Base-by-base conservation (phyloP, 2,113 vertebrate genomes). In the Saccopteryx leptura region DNA sequence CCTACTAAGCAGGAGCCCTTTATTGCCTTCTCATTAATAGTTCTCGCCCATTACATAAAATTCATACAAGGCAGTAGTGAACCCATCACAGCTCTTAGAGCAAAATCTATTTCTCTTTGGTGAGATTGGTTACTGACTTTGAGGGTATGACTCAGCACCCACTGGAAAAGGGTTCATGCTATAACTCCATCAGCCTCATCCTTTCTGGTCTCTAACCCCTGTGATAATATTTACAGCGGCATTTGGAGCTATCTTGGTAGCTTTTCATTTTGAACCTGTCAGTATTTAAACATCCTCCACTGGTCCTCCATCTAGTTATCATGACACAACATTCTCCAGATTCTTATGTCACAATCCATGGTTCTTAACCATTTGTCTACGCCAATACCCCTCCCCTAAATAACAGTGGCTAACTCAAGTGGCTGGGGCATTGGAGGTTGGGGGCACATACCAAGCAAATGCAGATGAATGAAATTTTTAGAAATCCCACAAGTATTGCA, bases 51-150 rank as follows among this genome's bases (percentile, higher is more conserved):
- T 88, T n/a, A 76, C 21, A 8, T 11, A 76, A 80, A 66, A 65
- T 91, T 95, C n/a, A 1, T 58, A 65, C 89, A 83, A 95, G 54
- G 72, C 33, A 85, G 87, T 21, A 31, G 78, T 48, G 48, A 91
- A 65, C 14, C 23, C 69, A 90, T 66, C 12, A 21, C 9, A 39
- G 65, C 65, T 95, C 95, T 87, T 88, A 69, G 61, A 85, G 65
- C 33, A 85, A 90, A 92, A 88, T 71, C 71, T 56, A 81, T 65
- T 9, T 86, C 39, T 82, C 88, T 72, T 95, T 65, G 78, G 91
- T 65, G 52, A 87, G 72, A 90, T 94, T 72, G 87, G 92, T 95
- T 92, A 92, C 58, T 93, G 76, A 84, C 69, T 76, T 63, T 83
- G 75, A 28, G 31, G 56, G 11, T 65, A 39, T 81, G 79, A 89